A percentile compares a stretch with the other conserved stretches of the same genome.
phyloP scores from a whole-genome alignment of 1,140 invertebrate species.

The Eciton burchellii region DNA sequence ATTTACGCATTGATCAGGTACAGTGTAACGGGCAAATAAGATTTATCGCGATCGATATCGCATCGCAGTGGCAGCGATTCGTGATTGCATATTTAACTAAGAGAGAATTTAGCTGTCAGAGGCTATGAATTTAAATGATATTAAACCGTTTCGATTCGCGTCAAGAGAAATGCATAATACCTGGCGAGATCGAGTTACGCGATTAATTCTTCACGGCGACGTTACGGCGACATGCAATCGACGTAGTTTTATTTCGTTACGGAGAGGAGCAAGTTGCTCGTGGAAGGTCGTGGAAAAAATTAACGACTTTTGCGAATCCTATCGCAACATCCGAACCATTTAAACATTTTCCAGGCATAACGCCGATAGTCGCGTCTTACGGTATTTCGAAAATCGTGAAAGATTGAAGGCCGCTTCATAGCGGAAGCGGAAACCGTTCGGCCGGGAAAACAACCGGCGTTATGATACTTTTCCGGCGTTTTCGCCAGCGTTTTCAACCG shows the following conservation, averaged over 20 bases:
- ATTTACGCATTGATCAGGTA: background rate
- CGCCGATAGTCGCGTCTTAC: background rate
- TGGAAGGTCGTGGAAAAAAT: too few relatives aligned
- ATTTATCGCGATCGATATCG: background rate
- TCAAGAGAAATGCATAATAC: conserved; percentile 13
- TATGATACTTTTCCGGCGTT: too few relatives aligned
- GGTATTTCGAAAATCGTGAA: background rate
- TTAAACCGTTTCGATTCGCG: background rate
- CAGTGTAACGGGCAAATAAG: background rate
- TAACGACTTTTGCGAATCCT: too few relatives aligned
- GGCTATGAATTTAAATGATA: conserved; percentile 6
- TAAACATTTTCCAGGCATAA: background rate
- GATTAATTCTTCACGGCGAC: conserved; percentile 34
- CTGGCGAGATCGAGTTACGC: conserved; percentile 18
- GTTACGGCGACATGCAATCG: background rate
- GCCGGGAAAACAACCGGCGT: background rate
- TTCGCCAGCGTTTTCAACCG: too few relatives aligned
- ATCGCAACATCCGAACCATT: background rate
- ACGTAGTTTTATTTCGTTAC: background rate
- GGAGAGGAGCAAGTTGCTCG: too few relatives aligned
- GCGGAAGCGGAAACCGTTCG: background rate
- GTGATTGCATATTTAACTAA: background rate
- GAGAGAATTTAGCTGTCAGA: background rate
- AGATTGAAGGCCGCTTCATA: too few relatives aligned
- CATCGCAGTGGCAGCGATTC: background rate